Evolutionary conservation across 2,888 invertebrate genomes (phyloP), one percentile per base, ranked within the genome.

Genomic region (Rapana venosa): DNA sequence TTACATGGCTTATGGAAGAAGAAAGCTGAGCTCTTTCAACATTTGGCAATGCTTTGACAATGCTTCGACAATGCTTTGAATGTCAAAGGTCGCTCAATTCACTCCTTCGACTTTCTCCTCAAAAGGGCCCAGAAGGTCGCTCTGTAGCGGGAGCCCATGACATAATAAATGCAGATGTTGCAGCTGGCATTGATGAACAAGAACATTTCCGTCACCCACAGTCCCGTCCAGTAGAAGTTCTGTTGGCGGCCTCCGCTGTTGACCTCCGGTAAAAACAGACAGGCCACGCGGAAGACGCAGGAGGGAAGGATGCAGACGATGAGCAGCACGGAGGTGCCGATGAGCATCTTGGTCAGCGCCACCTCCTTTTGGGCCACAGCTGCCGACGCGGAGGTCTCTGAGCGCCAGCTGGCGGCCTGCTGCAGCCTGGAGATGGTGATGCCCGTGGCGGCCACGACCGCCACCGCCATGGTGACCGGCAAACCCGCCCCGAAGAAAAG

Each of bases 301-400:
- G 30, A 6, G 4, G 87, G 87, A 20, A n/a, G 26, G 17, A 70
- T 26, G 26, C 36, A 87, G 13, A 70, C n/a, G 26, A 87, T 87
- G 87, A 87, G n/a, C 87, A 70, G 26, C 0, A 87, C 15, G 11
- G 87, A 61, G 20, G 30, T 70, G 15, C 70, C 66, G 70, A 87
- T 70, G 35, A 87, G 26, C 87, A 87, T 87, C 20, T 87, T 87
- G 26, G 87, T 66, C 35, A 87, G 87, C 22, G 32, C 87, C n/a
- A 87, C 17, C 20, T 87, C 87, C 70, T 35, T n/a, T 8, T 36
- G 20, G 11, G 87, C 66, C 30, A 70, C 5, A 2, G 70, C 20
- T 0, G 81, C 0, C 5, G 81, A 26, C 26, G 1, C 36, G 2
- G 8, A 20, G 6, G 36, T 47, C 11, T 30, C 26, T 22, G 66